Conservation (phyloP, 53 echinoderm and acorn worm species). For the Paelopatides confundens region DNA sequence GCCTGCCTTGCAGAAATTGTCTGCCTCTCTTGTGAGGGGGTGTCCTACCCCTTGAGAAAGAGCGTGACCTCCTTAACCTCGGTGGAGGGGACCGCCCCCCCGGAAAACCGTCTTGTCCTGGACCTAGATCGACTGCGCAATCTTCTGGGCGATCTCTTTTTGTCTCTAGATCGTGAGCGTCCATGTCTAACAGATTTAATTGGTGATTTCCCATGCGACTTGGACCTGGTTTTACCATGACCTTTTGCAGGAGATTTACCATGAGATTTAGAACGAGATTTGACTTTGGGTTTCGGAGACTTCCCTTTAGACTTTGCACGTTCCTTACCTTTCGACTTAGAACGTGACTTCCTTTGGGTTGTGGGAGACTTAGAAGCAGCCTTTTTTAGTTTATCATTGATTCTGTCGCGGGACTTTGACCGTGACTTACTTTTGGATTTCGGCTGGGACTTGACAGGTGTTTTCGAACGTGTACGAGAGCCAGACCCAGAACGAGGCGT, state of each 20-base stretch:
- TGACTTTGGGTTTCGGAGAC: slow-evolving; percentile 25
- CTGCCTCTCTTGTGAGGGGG: slow-evolving; percentile 67
- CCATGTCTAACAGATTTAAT: neutral
- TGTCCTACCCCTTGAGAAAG: slow-evolving; percentile 59
- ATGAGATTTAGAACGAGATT: slow-evolving; percentile 33
- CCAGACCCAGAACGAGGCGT: slow-evolving; percentile 57
- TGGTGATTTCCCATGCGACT: slow-evolving; percentile 14
- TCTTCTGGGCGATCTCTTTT: slow-evolving; percentile 38
- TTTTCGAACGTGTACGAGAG: slow-evolving; percentile 14
- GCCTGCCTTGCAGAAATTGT: slow-evolving; percentile 61
- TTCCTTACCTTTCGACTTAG: slow-evolving; percentile 24
- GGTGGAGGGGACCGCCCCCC: slow-evolving; percentile 45
- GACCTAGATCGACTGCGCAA: slow-evolving; percentile 12
- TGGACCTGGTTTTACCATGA: neutral
- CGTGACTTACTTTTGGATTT: slow-evolving; percentile 16
- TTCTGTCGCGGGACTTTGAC: slow-evolving; percentile 13
- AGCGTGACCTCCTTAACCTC: slow-evolving; percentile 29
- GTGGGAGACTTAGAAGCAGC: neutral
- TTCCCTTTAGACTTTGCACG: slow-evolving; percentile 22
- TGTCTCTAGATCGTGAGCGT: slow-evolving; percentile 8
- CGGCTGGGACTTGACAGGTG: slow-evolving; percentile 5
- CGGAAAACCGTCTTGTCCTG: slow-evolving; percentile 22
- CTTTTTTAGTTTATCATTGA: neutral
- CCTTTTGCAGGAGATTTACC: slow-evolving; percentile 9
- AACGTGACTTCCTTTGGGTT: neutral